These are phyloP conservation scores for Pantherophis vulpinus DNA, from an alignment of 2,797 vertebrate genomes.

Conservation along the genomic window DNA sequence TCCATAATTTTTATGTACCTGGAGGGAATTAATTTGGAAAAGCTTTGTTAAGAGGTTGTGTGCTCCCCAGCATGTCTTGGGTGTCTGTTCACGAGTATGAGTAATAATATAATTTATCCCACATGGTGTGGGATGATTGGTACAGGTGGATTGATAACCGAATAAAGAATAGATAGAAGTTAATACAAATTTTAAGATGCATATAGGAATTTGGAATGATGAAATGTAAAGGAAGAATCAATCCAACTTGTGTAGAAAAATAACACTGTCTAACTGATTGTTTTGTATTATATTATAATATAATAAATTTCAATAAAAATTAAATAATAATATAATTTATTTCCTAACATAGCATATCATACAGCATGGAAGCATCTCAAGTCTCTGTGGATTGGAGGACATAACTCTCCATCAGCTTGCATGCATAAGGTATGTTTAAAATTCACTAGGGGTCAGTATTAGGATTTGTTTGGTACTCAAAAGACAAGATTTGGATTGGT, in stretches of 20 bases:
- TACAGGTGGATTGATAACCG: too few species aligned
- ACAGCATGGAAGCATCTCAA: neutral
- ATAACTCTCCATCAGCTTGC: neutral
- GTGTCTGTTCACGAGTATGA: neutral
- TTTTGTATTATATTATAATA: too few species aligned
- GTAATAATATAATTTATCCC: neutral
- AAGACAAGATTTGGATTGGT: too few species aligned
- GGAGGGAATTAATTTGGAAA: neutral
- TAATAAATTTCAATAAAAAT: too few species aligned
- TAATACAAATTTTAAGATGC: too few species aligned
- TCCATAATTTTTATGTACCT: neutral
- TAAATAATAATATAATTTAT: neutral
- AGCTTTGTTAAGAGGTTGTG: neutral
- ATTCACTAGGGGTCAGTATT: fast-evolving
- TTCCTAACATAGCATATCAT: neutral
- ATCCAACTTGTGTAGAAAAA: too few species aligned
- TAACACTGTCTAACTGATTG: too few species aligned
- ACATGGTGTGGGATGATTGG: too few species aligned
- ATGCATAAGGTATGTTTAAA: fast-evolving
- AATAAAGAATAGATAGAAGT: too few species aligned
- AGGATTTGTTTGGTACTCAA: neutral
- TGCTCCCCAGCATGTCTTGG: neutral
- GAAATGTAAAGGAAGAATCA: too few species aligned
- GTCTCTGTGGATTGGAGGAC: neutral
- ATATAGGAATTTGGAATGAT: too few species aligned